Evolutionary conservation across 2,797 vertebrate genomes (phyloP).

Genomic region (Lacerta bilineata): DNA sequence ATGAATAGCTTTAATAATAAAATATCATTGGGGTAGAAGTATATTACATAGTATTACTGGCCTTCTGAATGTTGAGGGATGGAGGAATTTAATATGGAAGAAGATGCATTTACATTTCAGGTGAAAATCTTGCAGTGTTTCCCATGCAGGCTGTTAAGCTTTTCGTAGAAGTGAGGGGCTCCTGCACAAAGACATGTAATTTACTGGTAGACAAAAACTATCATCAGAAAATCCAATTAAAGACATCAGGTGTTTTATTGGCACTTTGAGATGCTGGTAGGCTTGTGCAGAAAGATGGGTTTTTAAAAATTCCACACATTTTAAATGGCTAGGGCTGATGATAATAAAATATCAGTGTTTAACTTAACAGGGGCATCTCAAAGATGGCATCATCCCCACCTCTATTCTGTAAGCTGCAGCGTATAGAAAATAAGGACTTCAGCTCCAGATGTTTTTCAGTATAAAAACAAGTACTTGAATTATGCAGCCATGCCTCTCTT

Average conservation of each 20-base stretch:
- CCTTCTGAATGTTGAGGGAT: neutral
- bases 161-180: conserved; percentile 53
- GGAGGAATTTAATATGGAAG: conserved; percentile 15
- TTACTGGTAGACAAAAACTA: conserved; percentile 46
- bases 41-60: conserved; percentile 26
- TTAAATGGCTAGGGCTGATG: conserved; percentile 21
- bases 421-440: neutral
- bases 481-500: neutral
- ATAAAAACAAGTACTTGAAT: neutral
- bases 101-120: conserved; percentile 45
- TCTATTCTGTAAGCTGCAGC: neutral
- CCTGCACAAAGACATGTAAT: neutral
- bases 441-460: neutral
- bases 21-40: conserved; percentile 20
- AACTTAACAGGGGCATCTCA: neutral
- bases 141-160: conserved; percentile 56
- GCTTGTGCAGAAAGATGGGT: conserved; percentile 24
- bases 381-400: neutral
- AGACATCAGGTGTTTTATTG: conserved; percentile 28
- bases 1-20: neutral
- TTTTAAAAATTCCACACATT: conserved; percentile 28
- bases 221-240: conserved; percentile 54
- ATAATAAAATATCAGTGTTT: neutral
- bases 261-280: conserved; percentile 8
- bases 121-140: conserved; percentile 52